phyloP scores from a whole-genome alignment of 2,113 vertebrate genomes.

The Pituophis catenifer region DNA sequence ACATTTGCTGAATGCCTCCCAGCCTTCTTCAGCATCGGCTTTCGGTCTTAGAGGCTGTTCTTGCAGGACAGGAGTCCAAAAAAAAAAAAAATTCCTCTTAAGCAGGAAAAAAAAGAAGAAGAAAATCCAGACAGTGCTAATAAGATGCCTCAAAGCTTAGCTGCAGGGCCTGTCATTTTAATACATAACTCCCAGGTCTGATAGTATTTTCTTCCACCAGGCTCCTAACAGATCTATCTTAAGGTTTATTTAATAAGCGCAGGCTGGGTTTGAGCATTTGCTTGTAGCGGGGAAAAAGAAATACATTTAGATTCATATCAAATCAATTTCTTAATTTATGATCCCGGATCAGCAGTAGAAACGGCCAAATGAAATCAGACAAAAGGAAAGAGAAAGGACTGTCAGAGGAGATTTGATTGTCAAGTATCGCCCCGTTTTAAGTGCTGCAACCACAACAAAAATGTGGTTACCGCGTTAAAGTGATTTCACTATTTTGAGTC shows the following conservation, averaged over 20 bases:
- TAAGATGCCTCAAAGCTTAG: neutral
- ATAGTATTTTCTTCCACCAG: neutral
- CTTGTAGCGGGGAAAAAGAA: neutral
- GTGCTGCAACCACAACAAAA: neutral
- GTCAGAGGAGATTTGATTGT: neutral
- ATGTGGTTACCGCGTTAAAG: neutral
- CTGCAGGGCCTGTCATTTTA: neutral
- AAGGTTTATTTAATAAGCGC: neutral
- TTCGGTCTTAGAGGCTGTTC: neutral
- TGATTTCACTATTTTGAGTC: neutral
- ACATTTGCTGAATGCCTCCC: neutral
- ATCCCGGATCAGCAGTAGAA: neutral
- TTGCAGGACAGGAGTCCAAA: neutral
- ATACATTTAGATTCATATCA: neutral
- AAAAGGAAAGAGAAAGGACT: neutral
- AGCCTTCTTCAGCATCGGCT: neutral
- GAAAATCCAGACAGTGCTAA: neutral
- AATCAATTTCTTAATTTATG: neutral
- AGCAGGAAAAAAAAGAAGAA: rapidly evolving
- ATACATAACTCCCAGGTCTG: neutral
- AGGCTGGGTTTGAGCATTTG: neutral
- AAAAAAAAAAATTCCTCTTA: neutral
- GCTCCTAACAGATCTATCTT: neutral
- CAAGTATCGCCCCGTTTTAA: neutral
- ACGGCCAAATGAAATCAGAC: neutral